Evolutionary conservation across 2,797 vertebrate genomes (phyloP).

Genomic region (Leucoraja ocellata): DNA sequence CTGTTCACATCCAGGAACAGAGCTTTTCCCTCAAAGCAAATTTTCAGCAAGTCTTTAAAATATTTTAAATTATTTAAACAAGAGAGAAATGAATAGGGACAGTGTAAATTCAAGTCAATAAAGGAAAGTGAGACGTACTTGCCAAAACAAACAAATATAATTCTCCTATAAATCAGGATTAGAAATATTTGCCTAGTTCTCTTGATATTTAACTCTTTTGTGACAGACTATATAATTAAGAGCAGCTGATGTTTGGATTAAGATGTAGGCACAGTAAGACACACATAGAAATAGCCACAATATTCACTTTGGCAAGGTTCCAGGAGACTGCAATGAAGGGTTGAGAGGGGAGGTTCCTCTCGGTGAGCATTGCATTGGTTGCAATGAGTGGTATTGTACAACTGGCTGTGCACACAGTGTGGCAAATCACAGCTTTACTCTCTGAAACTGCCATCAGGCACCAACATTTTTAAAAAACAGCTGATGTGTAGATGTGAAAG

Average conservation of each 20-base stretch:
- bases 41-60: background rate
- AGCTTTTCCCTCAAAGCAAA: background rate
- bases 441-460: background rate
- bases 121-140: background rate
- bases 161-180: background rate
- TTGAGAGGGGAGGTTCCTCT: background rate
- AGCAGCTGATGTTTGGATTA: background rate
- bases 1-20: background rate
- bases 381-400: too few species aligned
- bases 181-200: background rate
- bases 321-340: background rate
- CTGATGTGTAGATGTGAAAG: background rate
- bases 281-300: background rate
- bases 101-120: background rate
- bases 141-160: background rate
- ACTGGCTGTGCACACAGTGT: background rate
- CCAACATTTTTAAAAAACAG: too few species aligned
- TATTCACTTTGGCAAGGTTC: background rate
- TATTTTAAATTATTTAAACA: background rate
- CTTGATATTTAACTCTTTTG: background rate
- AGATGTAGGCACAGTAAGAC: background rate
- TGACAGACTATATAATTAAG: background rate
- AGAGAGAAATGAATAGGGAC: background rate
- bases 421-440: background rate
- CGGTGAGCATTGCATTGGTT: background rate